Percentiles rank a stretch among this genome's conserved stretches.
phyloP scores from a whole-genome alignment of 2,797 vertebrate genomes.

The Clarias fuscus region DNA sequence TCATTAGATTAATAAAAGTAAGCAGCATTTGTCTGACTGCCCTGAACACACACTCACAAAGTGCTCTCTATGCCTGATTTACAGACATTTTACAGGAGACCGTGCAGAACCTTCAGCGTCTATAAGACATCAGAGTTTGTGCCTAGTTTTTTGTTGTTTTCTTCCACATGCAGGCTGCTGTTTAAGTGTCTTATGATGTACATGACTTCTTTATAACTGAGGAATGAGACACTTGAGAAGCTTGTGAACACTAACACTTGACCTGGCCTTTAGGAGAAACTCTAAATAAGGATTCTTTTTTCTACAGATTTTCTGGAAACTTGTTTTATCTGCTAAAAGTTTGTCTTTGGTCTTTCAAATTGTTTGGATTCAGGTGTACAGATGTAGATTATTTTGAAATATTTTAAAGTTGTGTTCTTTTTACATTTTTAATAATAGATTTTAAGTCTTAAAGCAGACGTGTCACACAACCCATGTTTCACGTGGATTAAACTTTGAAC shows the following conservation, averaged over 20 bases:
- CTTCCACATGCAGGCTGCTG: background rate
- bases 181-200: background rate
- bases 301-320: background rate
- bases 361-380: background rate
- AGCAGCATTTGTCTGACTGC: background rate
- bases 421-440: slow-evolving; percentile 13
- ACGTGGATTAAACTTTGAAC: background rate
- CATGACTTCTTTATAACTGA: background rate
- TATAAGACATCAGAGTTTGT: slow-evolving; percentile 15
- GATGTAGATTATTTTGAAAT: background rate
- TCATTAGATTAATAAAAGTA: background rate
- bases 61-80: background rate
- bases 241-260: background rate
- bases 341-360: background rate
- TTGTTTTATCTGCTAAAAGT: background rate
- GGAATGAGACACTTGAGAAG: background rate
- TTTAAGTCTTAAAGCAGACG: background rate
- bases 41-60: background rate
- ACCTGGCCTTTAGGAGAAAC: background rate
- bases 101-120: slow-evolving; percentile 1
- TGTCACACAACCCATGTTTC: background rate
- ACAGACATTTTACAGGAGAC: slow-evolving; percentile 3
- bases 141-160: slow-evolving; percentile 36
- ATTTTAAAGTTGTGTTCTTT: background rate
- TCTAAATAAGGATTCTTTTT: background rate